Evolutionary conservation across 2,888 invertebrate species (phyloP).

Genomic region (Oxytorus armatus): DNA sequence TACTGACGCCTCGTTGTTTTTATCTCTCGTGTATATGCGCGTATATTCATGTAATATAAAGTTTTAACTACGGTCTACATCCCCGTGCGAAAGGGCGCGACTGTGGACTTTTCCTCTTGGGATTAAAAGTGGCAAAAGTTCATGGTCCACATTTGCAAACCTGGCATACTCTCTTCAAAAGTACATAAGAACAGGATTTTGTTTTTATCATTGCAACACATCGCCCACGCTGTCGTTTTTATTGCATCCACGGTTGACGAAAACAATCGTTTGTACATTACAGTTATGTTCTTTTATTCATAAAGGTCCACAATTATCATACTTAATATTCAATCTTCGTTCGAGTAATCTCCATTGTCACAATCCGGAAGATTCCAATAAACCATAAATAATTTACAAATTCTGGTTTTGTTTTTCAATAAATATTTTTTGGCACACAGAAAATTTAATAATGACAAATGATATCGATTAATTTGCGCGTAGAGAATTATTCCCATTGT

Average conservation of each 20-base stretch:
- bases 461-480: too few species aligned
- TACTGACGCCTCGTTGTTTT: constrained; percentile 53
- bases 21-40: constrained; percentile 28
- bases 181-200: constrained; percentile 8
- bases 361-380: too few species aligned
- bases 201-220: constrained; percentile 36
- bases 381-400: too few species aligned
- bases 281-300: not conserved
- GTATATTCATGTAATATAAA: not conserved
- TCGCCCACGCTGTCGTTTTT: constrained; percentile 46
- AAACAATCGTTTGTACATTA: constrained; percentile 38
- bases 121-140: constrained; percentile 58
- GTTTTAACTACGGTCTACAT: constrained; percentile 48
- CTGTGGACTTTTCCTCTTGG: constrained; percentile 47
- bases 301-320: too few species aligned
- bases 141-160: constrained; percentile 60
- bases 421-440: too few species aligned
- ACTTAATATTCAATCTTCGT: too few species aligned
- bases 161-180: constrained; percentile 42
- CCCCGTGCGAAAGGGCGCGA: constrained; percentile 65
- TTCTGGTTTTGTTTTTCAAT: too few species aligned
- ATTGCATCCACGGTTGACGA: constrained; percentile 37
- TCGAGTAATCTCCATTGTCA: too few species aligned
- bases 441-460: too few species aligned
- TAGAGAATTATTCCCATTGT: too few species aligned